These are phyloP conservation scores for Biston stratarius DNA, from an alignment of 2,888 invertebrate genomes.

Conservation along the genomic window DNA sequence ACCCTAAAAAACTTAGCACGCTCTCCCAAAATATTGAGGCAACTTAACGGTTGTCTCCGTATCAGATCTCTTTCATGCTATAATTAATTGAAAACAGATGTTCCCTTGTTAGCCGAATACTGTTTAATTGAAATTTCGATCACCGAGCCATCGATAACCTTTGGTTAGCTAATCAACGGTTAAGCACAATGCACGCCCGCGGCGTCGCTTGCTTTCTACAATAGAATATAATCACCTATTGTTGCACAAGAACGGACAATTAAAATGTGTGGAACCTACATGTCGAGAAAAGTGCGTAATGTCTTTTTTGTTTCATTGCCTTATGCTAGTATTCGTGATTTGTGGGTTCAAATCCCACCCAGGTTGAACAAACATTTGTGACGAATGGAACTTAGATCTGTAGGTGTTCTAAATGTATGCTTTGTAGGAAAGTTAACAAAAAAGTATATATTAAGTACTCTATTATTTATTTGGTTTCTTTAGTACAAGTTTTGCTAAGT, in stretches of 20 bases:
- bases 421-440: too few species aligned
- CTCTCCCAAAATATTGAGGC: conserved; percentile 52
- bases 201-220: conserved; percentile 77
- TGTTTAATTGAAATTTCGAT: conserved; percentile 80
- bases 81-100: conserved; percentile 85
- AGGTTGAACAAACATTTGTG: too few species aligned
- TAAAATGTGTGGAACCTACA: conserved; percentile 53
- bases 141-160: conserved; percentile 64
- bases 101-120: conserved; percentile 79
- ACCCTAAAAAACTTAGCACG: not conserved
- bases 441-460: too few species aligned
- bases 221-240: conserved; percentile 82
- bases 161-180: conserved; percentile 60
- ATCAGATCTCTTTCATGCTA: conserved; percentile 63
- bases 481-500: too few species aligned
- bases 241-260: conserved; percentile 76
- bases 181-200: conserved; percentile 80
- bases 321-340: not conserved
- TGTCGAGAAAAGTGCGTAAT: conserved; percentile 42
- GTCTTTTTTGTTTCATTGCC: conserved; percentile 16
- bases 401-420: too few species aligned
- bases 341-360: too few species aligned
- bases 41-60: conserved; percentile 52
- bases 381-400: too few species aligned
- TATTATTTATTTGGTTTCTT: too few species aligned